A percentile compares a stretch with the other conserved stretches of the same genome.
These are phyloP conservation scores for Brachymystax lenok DNA, from an alignment of 2,797 vertebrate genomes.

Conservation along the genomic window DNA sequence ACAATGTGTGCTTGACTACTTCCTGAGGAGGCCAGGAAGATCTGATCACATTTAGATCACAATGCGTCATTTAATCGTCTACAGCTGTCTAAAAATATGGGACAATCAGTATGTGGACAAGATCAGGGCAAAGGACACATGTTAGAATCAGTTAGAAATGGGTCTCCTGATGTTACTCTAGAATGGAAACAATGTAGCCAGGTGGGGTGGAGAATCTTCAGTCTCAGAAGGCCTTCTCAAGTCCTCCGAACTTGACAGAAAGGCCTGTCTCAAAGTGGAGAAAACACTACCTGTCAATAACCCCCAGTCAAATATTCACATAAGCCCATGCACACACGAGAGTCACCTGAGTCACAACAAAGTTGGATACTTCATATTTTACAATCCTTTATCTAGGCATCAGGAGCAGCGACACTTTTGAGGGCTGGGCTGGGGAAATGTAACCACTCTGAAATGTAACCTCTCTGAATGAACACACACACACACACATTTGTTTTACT, in stretches of 20 bases:
- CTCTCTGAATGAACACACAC: too few relatives aligned
- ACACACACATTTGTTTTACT: too few relatives aligned
- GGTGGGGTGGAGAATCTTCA: too few relatives aligned
- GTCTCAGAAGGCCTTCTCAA: too few relatives aligned
- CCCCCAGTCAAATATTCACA: not conserved
- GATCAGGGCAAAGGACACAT: too few relatives aligned
- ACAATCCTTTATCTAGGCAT: not conserved
- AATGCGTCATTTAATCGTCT: too few relatives aligned
- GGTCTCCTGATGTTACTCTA: not conserved
- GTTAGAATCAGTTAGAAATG: too few relatives aligned
- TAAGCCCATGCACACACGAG: not conserved
- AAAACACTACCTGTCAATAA: not conserved
- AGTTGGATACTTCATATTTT: not conserved
- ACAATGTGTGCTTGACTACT: too few relatives aligned
- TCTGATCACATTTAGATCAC: too few relatives aligned
- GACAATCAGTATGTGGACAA: too few relatives aligned
- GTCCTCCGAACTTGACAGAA: not conserved
- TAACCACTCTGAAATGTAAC: not conserved
- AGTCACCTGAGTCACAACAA: not conserved
- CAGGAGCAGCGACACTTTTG: not conserved
- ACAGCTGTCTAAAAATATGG: too few relatives aligned
- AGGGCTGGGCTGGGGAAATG: not conserved
- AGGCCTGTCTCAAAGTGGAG: not conserved
- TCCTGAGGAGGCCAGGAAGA: too few relatives aligned
- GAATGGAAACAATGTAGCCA: slow-evolving; percentile 1